phyloP scores from a whole-genome alignment of 2,888 invertebrate species.

The Prosopocoilus inquinatus region DNA sequence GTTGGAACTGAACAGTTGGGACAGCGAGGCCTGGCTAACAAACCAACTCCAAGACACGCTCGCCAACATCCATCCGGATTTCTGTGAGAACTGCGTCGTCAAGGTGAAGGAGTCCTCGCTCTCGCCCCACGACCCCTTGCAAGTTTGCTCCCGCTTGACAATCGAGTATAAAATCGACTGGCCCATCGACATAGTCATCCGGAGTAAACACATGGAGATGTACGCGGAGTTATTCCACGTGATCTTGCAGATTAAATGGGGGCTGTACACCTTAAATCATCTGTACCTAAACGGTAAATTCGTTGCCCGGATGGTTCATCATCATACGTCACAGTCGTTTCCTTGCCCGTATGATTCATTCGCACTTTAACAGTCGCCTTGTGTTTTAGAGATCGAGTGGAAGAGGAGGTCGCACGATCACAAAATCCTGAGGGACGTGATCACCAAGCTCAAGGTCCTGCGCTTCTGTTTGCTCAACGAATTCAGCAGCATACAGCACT shows the following conservation, averaged over 20 bases:
- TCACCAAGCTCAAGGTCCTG: constrained; percentile 33
- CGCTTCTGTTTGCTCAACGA: constrained; percentile 42
- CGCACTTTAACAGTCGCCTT: too few relatives aligned
- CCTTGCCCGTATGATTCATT: too few relatives aligned
- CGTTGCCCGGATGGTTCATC: too few relatives aligned
- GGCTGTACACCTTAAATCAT: constrained; percentile 43
- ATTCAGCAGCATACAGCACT: constrained; percentile 44
- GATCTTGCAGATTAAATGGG: constrained; percentile 47
- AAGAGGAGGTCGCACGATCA: constrained; percentile 17
- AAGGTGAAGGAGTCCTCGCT: constrained; percentile 36
- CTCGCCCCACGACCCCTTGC: constrained; percentile 19
- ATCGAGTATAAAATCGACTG: constrained; percentile 41
- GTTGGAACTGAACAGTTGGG: constrained; percentile 12
- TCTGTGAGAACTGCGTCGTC: constrained; percentile 40
- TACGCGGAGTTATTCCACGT: constrained; percentile 45
- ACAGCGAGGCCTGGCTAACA: constrained; percentile 43
- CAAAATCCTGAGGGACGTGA: constrained; percentile 9
- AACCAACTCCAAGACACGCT: constrained; percentile 46
- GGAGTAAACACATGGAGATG: constrained; percentile 35
- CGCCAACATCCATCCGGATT: constrained; percentile 43
- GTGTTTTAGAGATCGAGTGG: constrained; percentile 36
- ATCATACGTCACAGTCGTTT: too few relatives aligned
- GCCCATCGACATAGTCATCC: constrained; percentile 46
- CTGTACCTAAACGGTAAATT: constrained; percentile 40
- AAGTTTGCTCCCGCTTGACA: constrained; percentile 36